Base-by-base conservation (phyloP, 2,888 invertebrate species). In the Onchidella celtica region DNA sequence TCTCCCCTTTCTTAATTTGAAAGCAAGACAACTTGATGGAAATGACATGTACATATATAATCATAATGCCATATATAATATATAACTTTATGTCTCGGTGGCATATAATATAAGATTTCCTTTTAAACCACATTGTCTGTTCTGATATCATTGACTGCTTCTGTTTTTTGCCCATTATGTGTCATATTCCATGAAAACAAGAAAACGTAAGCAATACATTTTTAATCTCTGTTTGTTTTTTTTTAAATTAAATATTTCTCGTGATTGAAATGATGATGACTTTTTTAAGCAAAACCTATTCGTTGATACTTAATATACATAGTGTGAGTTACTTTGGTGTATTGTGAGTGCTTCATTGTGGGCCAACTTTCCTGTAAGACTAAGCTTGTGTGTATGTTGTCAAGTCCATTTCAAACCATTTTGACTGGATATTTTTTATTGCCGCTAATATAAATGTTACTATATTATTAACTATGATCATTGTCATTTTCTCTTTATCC, bases 191-290 rank as follows among this genome's bases (percentile, higher is more conserved):
- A 75, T 75, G 63, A 65, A 36, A 65, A 57, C 14, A 40, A n/a
- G n/a, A n/a, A 61, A 76, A 47, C 66, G 59, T 76, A 76, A 76
- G 76, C 76, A 76, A 76, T 76, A 76, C n/a, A 57, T 66, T 73
- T 59, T 59, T n/a, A n/a, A n/a, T n/a, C n/a, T n/a, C n/a, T n/a
- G n/a, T n/a, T n/a, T n/a, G n/a, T n/a, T n/a, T n/a, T n/a, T n/a
- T n/a, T n/a, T n/a, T n/a, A n/a, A n/a, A 47, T 47, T 47, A 11
- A 17, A 47, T 17, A 47, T 47, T 6, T 47, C 47, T 17, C 17
- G 6, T 47, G 47, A 47, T 47, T 17, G 9, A 47, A 47, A 47
- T 17, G 17, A 47, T 47, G 47, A n/a, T n/a, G n/a, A n/a, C n/a
- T n/a, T n/a, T n/a, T n/a, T n/a, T n/a, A n/a, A n/a, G n/a, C n/a